Evolutionary conservation across 2,888 invertebrate species (phyloP).

Genomic region (Anorthoa munda): DNA sequence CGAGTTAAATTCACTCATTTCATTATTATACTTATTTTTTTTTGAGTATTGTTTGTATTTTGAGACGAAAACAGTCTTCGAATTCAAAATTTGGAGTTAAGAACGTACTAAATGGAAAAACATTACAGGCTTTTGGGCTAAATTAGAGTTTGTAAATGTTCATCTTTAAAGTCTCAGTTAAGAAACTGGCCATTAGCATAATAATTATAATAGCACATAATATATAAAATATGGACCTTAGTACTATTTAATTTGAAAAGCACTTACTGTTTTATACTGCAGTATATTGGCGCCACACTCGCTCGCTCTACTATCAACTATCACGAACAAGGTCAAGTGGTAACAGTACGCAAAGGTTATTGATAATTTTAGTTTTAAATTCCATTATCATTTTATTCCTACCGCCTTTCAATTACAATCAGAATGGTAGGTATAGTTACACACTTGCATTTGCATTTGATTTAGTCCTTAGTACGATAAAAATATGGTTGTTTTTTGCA

Average conservation of each 20-base stretch:
- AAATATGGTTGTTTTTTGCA: neutral
- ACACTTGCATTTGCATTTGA: neutral
- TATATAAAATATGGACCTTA: neutral
- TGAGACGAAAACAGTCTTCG: too few relatives aligned
- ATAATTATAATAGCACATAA: neutral
- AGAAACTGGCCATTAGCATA: too few relatives aligned
- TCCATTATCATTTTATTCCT: constrained; percentile 25
- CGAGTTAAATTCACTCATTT: too few relatives aligned
- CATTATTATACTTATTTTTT: too few relatives aligned
- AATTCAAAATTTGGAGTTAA: too few relatives aligned
- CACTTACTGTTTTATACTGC: neutral
- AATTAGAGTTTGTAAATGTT: too few relatives aligned
- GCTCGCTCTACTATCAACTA: constrained; percentile 38
- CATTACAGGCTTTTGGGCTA: too few relatives aligned
- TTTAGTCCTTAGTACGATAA: neutral
- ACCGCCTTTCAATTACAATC: constrained; percentile 37
- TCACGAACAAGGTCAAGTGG: constrained; percentile 44
- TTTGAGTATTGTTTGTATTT: too few relatives aligned
- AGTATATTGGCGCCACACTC: constrained; percentile 30
- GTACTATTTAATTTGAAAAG: constrained; percentile 2
- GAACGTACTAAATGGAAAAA: too few relatives aligned
- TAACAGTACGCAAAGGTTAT: constrained; percentile 44
- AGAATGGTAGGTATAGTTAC: neutral
- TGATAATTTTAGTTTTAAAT: constrained; percentile 40
- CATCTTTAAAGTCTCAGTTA: too few relatives aligned